Conservation (phyloP, 2,797 vertebrate genomes). For the Hemitrygon akajei region DNA sequence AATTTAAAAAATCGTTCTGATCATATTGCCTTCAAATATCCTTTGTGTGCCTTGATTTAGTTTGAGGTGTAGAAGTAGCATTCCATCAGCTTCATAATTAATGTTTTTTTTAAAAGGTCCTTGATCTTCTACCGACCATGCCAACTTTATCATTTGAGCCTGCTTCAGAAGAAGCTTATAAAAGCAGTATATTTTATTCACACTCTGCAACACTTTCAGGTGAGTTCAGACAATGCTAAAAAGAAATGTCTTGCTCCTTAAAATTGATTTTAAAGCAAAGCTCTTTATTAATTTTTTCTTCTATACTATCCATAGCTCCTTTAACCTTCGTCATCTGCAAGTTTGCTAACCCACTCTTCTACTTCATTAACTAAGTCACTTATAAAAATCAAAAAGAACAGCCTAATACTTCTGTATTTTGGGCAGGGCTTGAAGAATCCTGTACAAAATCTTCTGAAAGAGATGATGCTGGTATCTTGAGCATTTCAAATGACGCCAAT, state of each 20-base stretch:
- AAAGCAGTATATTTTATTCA: conserved; percentile 51
- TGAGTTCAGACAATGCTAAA: conserved; percentile 44
- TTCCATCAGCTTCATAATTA: too few relatives aligned
- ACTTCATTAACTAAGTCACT: too few relatives aligned
- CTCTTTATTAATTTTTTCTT: too few relatives aligned
- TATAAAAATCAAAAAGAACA: too few relatives aligned
- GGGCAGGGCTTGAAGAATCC: not conserved
- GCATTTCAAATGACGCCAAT: not conserved
- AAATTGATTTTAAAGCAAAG: too few relatives aligned
- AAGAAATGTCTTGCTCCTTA: too few relatives aligned
- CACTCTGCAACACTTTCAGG: conserved; percentile 57
- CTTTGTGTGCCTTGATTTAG: not conserved
- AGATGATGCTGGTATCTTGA: not conserved
- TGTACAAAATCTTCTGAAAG: not conserved
- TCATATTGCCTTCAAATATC: not conserved
- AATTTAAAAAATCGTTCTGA: not conserved
- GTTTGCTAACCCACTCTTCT: too few relatives aligned
- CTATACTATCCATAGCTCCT: too few relatives aligned
- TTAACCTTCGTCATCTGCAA: too few relatives aligned
- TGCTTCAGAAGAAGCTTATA: conserved; percentile 55
- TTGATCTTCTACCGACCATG: conserved; percentile 62
- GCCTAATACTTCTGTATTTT: not conserved
- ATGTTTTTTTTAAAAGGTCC: conserved; percentile 54
- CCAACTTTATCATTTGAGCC: conserved; percentile 58
- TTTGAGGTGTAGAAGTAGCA: not conserved